Evolutionary conservation across 1,140 invertebrate species (phyloP).

Genomic region (Zaprionus ghesquierei): DNA sequence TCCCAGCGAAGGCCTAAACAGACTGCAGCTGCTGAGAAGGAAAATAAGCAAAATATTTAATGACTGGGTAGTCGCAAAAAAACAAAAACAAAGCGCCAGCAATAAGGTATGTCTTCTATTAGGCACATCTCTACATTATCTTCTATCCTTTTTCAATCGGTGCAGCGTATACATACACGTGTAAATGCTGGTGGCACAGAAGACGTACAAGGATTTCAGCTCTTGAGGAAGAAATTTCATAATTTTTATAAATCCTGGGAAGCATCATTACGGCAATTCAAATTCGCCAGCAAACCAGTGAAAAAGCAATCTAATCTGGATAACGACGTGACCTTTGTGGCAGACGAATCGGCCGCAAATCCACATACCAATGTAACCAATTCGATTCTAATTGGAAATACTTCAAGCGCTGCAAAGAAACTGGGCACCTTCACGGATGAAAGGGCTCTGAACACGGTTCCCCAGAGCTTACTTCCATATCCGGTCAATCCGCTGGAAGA

Average conservation of each 20-base stretch:
- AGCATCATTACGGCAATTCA: not conserved
- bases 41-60: not conserved
- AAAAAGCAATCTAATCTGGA: not conserved
- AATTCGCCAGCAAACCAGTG: not conserved
- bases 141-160: not conserved
- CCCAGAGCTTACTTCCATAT: slow-evolving; percentile 14
- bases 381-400: too few relatives aligned
- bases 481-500: slow-evolving; percentile 39
- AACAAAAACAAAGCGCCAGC: too few relatives aligned
- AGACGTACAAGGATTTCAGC: not conserved
- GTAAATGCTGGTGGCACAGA: not conserved
- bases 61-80: not conserved
- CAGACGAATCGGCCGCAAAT: not conserved
- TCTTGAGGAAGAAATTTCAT: not conserved
- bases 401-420: too few relatives aligned
- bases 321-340: not conserved
- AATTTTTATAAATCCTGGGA: not conserved
- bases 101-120: not conserved
- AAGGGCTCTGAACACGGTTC: not conserved
- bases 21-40: not conserved
- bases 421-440: too few relatives aligned
- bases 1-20: not conserved
- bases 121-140: not conserved
- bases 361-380: not conserved
- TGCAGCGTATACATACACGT: not conserved